Percentiles rank a stretch among this genome's conserved stretches.
Conservation (phyloP, 92 coral and sea anemone genomes). For the Paramuricea clavata region DNA sequence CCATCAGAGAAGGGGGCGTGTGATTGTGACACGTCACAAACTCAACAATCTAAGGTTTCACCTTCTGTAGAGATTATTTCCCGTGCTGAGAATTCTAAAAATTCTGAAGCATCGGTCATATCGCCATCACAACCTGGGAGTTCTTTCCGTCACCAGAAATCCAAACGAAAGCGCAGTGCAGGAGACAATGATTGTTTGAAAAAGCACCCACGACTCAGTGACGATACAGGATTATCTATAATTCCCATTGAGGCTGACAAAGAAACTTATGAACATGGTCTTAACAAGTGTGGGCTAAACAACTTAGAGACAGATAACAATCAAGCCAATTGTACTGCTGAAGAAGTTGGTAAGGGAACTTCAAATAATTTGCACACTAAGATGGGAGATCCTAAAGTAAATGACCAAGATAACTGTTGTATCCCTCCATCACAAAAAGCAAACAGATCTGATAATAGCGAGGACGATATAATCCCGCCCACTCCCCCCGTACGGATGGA, state of each 20-base stretch:
- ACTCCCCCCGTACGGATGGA: conserved; percentile 37
- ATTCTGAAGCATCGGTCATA: conserved; percentile 1
- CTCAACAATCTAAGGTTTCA: not conserved
- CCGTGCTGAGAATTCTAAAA: not conserved
- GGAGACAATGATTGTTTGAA: not conserved
- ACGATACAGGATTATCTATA: not conserved
- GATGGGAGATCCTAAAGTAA: not conserved
- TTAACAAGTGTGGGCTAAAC: not conserved
- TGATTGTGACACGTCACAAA: no score
- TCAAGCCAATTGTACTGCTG: not conserved
- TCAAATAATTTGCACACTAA: not conserved
- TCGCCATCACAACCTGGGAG: not conserved
- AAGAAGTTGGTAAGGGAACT: not conserved
- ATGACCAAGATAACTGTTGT: not conserved
- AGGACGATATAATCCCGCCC: conserved; percentile 42
- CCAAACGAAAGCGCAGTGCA: conserved; percentile 19
- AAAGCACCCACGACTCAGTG: not conserved
- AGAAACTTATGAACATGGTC: not conserved
- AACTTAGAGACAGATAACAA: not conserved
- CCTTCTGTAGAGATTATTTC: not conserved
- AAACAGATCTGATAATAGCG: not conserved
- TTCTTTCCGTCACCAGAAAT: not conserved
- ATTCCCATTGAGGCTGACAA: not conserved
- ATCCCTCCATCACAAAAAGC: not conserved
- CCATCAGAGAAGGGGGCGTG: no score